phyloP scores from a whole-genome alignment of 2,113 vertebrate species.

The Tetrax tetrax region DNA sequence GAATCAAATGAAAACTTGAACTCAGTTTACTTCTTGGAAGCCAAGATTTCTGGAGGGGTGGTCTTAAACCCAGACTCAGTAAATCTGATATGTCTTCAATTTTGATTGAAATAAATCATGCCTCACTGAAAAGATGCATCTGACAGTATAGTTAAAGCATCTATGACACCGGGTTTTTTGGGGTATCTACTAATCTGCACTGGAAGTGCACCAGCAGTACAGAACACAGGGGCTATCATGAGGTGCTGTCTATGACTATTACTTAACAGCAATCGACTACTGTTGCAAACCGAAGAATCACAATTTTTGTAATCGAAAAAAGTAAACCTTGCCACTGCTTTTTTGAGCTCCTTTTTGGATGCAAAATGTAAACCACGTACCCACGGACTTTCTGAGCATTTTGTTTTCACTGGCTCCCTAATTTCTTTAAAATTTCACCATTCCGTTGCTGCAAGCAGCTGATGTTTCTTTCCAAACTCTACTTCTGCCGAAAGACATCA shows the following conservation, averaged over 20 bases:
- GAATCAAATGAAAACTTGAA: not conserved
- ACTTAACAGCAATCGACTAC: not conserved
- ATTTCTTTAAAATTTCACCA: not conserved
- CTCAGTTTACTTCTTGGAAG: not conserved
- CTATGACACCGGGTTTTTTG: not conserved
- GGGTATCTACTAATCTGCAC: not conserved
- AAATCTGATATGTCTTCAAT: not conserved
- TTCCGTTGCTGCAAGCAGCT: not conserved
- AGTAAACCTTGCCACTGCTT: not conserved
- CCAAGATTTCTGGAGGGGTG: not conserved
- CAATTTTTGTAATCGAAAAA: not conserved
- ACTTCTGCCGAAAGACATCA: not conserved
- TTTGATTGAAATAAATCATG: not conserved
- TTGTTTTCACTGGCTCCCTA: not conserved
- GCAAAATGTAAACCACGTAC: not conserved
- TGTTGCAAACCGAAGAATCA: not conserved
- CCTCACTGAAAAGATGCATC: not conserved
- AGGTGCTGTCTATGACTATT: not conserved
- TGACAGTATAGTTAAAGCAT: not conserved
- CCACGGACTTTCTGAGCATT: not conserved
- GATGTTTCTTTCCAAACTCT: not conserved
- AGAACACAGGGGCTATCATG: not conserved
- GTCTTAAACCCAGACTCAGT: not conserved
- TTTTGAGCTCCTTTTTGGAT: not conserved
- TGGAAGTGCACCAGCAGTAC: not conserved